These are phyloP conservation scores for Ctenochaetus hawaiiensis DNA, from an alignment of 2,797 vertebrate species.

Conservation along the genomic window DNA sequence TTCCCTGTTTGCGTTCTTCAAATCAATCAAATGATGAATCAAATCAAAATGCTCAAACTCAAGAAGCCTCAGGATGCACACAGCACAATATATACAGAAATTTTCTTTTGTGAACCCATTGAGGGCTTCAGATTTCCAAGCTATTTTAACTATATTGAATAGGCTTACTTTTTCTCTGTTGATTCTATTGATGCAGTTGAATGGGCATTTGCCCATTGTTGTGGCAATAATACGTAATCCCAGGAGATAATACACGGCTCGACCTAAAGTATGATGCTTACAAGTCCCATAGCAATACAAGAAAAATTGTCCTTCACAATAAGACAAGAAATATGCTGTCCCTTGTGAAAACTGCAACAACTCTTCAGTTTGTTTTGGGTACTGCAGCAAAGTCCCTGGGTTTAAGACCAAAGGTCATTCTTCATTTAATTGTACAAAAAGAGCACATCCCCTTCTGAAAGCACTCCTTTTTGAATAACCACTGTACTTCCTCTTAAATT, in stretches of 20 bases:
- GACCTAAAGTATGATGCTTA: conserved; percentile 5
- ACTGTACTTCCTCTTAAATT: conserved; percentile 15
- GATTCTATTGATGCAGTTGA: background rate
- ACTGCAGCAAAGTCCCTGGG: conserved; percentile 32
- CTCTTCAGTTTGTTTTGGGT: conserved; percentile 34
- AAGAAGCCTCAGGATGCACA: background rate
- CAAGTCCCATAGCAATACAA: conserved; percentile 42
- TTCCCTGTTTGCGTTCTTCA: background rate
- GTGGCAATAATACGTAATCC: conserved; percentile 27
- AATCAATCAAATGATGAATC: too few relatives aligned
- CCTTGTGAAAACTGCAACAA: conserved; percentile 30
- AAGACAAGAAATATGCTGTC: conserved; percentile 25
- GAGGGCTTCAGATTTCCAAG: background rate
- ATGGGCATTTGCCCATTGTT: conserved; percentile 3
- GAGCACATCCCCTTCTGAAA: conserved; percentile 32
- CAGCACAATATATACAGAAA: background rate
- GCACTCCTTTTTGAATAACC: conserved; percentile 39
- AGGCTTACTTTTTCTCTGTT: background rate
- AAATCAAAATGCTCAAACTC: background rate
- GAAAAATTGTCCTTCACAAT: conserved; percentile 30
- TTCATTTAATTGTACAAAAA: conserved; percentile 43
- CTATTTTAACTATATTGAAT: background rate
- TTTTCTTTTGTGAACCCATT: background rate
- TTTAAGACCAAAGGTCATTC: conserved; percentile 33
- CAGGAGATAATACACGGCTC: conserved; percentile 45